Base-by-base conservation (phyloP, 2,888 invertebrate species). In the Syrphus vitripennis region DNA sequence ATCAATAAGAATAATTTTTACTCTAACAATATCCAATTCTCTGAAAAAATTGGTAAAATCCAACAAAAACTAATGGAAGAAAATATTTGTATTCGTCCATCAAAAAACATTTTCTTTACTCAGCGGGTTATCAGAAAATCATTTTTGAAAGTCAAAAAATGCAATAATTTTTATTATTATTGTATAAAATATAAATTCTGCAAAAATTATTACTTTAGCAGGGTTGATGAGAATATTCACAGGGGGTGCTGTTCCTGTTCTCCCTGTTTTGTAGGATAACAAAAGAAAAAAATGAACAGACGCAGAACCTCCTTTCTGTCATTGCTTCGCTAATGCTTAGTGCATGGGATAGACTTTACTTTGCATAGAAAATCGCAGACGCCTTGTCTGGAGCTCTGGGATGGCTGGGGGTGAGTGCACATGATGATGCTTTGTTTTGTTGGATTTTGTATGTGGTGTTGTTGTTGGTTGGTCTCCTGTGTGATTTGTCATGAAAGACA, bases 351-450 rank as follows among this genome's bases (percentile, higher is more conserved):
- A 61, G n/a, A 57, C 45, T 76, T 72, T 37, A 61, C 34, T 77
- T 77, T 86, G 84, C 81, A 77, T 86, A 72, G 65, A 80, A 72
- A 63, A 81, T 63, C 69, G 77, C 77, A 86, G 86, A 86, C 86
- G 82, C 74, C 77, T 86, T 78, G 82, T 82, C 86, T 78, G 74
- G 65, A 21, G 34, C 21, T 50, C 50, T 67, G 67, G 16, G 50
- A 31, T 48, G 29, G 67, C 50, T 50, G 67, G 86, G 82, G 77
- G 76, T 77, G 86, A 80, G 72, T 78, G 63, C 53, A 82, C 59
- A 55, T 50, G 24, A 55, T 50, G 24, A 71, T 71, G 71, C 4
- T 40, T 42, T 24, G 24, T 37, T 77, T 26, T 24, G 42, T n/a
- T 24, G 5, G 12, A 6, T 21, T 42, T 29, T 37, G 71, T 48